Percentiles rank a stretch among this genome's conserved stretches.
Conservation (phyloP, 2,797 vertebrate genomes). For the Heliangelus exortis region DNA sequence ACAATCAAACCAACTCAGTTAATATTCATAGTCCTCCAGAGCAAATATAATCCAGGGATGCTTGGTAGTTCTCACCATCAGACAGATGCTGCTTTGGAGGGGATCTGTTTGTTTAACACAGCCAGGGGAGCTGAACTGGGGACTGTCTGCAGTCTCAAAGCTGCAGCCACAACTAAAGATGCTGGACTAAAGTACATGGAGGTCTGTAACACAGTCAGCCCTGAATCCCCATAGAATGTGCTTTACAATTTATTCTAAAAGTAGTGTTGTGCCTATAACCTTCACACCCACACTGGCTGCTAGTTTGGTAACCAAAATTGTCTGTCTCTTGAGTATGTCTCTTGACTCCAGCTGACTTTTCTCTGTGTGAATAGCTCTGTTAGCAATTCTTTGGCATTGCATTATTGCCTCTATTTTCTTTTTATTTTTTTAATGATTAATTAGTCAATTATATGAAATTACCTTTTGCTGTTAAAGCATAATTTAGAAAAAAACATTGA, state of each 20-base stretch:
- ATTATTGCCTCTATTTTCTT: background rate
- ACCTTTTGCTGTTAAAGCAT: conserved; percentile 60
- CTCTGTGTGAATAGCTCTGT: background rate
- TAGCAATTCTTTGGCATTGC: background rate
- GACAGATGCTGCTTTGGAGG: background rate
- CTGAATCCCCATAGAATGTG: background rate
- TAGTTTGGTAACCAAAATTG: background rate
- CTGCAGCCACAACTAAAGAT: background rate
- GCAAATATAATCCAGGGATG: background rate
- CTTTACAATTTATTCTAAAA: background rate
- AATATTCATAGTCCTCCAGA: background rate
- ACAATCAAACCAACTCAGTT: background rate
- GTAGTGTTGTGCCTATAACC: background rate
- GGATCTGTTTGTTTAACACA: background rate
- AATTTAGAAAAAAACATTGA: conserved; percentile 54
- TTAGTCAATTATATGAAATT: conserved; percentile 61
- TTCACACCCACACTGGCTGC: background rate
- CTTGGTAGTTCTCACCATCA: background rate
- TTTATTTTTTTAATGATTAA: conserved; percentile 42
- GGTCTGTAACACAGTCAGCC: background rate
- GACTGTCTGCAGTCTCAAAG: background rate
- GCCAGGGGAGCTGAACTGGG: background rate
- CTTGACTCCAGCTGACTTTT: background rate
- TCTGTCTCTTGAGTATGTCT: background rate
- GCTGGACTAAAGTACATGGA: background rate